Evolutionary conservation across 2,113 vertebrate species (phyloP), one percentile per base, ranked within the genome.

Genomic region (Budorcas taxicolor): DNA sequence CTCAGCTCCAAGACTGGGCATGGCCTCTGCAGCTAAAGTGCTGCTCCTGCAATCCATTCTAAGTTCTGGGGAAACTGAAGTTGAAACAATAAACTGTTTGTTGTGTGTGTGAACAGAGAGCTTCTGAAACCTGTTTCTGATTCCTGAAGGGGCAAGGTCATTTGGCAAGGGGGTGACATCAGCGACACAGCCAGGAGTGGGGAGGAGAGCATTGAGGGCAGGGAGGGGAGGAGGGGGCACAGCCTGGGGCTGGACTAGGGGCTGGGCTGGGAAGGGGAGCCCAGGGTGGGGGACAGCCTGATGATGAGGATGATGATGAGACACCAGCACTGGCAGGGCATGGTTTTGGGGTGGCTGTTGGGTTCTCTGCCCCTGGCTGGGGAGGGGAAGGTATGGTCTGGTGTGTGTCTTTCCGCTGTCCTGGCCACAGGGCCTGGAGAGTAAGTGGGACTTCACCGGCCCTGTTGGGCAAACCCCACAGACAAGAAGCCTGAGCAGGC

Each of bases 31-130:
- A 17, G 40, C 29, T 16, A 25, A 16, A 2, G 1, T 5, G 6
- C 31, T n/a, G 21, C 17, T 58, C 27, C 71, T 1, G 1, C 3
- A 5, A 13, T 27, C 29, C 0, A 0, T 31, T 45, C 47, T 23
- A 2, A 33, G 33, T 53, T 40, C 60, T 81, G 29, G 82, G 57
- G 31, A 87, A 55, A 29, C 87, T 12, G 31, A 29, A 45, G 78
- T 13, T 40, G 78, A 31, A 47, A 58, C 52, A 58, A 6, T 47
- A 13, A 23, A 6, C 52, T n/a, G 7, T 78, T 3, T 45, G 6
- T 67, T 6, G 36, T 3, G 25, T n/a, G 3, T 3, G 27, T 43
- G 19, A 71, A 7, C 19, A 17, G 13, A 55, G 90, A 81, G 43
- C 31, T 87, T 50, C 71, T 78, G 89, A 31, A 52, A n/a, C 40